Evolutionary conservation across 2,113 vertebrate genomes (phyloP), one percentile per base, ranked within the genome.

Genomic region (Sinocyclocheilus grahami): DNA sequence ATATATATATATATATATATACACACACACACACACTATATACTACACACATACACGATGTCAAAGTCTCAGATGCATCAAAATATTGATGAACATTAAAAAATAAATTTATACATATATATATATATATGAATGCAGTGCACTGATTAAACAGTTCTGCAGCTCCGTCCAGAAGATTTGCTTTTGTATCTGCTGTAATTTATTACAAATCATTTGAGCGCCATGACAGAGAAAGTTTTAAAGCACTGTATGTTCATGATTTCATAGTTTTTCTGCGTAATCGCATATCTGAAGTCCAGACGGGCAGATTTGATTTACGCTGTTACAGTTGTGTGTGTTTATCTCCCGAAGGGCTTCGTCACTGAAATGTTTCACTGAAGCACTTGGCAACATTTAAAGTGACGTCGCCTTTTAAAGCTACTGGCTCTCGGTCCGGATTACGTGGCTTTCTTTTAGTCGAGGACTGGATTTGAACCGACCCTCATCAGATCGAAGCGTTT

Each of bases 191-290:
- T 77, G 42, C 62, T 82, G 46, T 82, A 30, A 51, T 82, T 51
- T 51, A 69, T 67, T 5, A 39, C 18, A 58, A 2, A 51, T 30
- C 0, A 78, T 27, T 48, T 14, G 39, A 27, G 22, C 60, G 10
- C 6, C 8, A 0, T 30, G 22, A 60, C 58, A 60, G 58, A 58
- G 20, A n/a, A 30, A 10, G 62, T 67, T 78, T 14, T 24, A 22
- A 80, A 51, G 63, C 51, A 24, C 62, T 69, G 16, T 67, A 67
- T 69, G 79, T 63, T 46, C 3, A 63, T 63, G 33, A 80, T 80
- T 30, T 42, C 33, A 24, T 39, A 24, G 22, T 24, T 63, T 48
- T 7, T 60, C 18, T 79, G 24, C 10, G 37, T 33, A 76, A 76
- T n/a, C n/a, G 0, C 22, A 22, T 20, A 18, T 20, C 20, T 13